Conservation (phyloP, 2,113 vertebrate species). For the Dascyllus trimaculatus region DNA sequence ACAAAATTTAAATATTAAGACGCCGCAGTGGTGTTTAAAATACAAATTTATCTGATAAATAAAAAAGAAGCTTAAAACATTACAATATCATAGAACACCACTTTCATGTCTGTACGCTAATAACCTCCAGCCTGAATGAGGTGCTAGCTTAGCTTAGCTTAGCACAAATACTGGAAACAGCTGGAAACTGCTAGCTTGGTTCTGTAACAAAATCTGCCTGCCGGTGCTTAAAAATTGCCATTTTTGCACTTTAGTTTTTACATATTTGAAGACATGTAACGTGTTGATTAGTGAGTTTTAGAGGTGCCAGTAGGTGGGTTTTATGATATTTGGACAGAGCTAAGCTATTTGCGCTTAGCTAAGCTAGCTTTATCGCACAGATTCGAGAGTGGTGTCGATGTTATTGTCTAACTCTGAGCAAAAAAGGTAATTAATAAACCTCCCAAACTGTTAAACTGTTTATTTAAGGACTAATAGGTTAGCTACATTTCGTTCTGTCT, state of each 20-base stretch:
- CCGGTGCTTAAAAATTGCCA: background rate
- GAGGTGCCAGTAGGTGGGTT: background rate
- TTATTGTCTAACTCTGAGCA: background rate
- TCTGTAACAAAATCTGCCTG: background rate
- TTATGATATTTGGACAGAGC: background rate
- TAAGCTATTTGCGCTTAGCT: background rate
- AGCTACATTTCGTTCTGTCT: background rate
- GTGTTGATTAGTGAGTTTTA: background rate
- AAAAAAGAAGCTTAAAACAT: no score
- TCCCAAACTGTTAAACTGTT: conserved; percentile 6
- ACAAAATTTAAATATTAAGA: no score
- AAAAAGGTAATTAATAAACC: background rate
- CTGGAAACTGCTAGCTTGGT: no score
- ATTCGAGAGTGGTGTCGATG: no score
- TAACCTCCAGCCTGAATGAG: no score
- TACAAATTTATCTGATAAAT: no score
- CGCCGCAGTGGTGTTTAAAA: no score
- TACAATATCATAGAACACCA: no score
- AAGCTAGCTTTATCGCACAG: background rate
- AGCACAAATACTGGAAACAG: no score
- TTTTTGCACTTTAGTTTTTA: background rate
- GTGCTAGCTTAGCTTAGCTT: no score
- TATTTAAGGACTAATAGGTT: background rate
- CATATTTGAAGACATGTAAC: background rate
- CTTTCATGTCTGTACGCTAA: no score